phyloP scores from a whole-genome alignment of 1,140 invertebrate genomes.

The Calycopis cecrops region DNA sequence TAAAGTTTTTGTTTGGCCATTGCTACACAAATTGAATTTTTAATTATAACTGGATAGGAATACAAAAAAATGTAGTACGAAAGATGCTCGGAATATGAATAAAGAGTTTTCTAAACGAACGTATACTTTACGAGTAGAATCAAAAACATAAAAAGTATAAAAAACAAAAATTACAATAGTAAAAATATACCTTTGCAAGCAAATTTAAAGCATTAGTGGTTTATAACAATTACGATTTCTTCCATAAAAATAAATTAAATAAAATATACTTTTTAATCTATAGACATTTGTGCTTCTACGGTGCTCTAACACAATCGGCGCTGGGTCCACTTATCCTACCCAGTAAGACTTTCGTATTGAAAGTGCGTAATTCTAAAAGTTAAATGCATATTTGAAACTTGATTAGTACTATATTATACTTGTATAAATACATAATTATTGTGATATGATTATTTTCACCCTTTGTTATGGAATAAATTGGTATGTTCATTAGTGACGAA shows the following conservation, averaged over 20 bases:
- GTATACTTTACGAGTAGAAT: not conserved
- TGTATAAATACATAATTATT: constrained; percentile 55
- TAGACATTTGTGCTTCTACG: constrained; percentile 9
- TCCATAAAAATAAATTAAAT: constrained; percentile 7
- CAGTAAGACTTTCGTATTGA: not conserved
- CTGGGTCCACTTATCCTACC: not conserved
- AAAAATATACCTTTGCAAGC: constrained; percentile 9
- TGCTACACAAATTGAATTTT: too few relatives aligned
- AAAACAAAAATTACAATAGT: not conserved
- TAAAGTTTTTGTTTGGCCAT: too few relatives aligned
- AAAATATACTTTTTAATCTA: not conserved
- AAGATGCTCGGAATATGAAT: too few relatives aligned
- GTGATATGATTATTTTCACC: constrained; percentile 66
- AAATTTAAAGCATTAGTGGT: constrained; percentile 6
- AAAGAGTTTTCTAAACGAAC: too few relatives aligned
- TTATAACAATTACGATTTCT: not conserved
- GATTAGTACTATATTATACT: constrained; percentile 36
- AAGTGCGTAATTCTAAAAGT: constrained; percentile 22
- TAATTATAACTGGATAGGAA: too few relatives aligned
- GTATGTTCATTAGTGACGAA: constrained; percentile 3
- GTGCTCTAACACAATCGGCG: not conserved
- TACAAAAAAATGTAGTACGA: too few relatives aligned
- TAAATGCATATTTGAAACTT: constrained; percentile 36
- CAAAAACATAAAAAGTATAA: not conserved
- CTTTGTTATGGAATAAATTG: constrained; percentile 24